Evolutionary conservation across 2,888 invertebrate genomes (phyloP).

Genomic region (Platerodrilus igneus): DNA sequence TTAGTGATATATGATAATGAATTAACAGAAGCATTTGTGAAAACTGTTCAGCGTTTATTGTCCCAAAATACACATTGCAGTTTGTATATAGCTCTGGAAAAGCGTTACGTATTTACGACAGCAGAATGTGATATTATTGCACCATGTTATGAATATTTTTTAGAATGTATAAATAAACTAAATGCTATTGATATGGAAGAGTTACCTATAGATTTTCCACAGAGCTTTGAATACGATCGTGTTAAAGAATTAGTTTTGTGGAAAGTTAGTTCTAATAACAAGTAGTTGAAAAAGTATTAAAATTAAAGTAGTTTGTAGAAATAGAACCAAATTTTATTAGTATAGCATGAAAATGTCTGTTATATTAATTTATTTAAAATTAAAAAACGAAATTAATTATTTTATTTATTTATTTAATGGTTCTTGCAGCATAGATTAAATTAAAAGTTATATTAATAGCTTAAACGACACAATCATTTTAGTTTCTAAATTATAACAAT

Average conservation of each 20-base stretch:
- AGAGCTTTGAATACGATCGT: constrained; percentile 77
- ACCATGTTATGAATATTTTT: constrained; percentile 82
- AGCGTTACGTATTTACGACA: constrained; percentile 80
- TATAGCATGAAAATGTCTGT: neutral
- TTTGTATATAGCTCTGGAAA: constrained; percentile 74
- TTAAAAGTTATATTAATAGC: too few relatives aligned
- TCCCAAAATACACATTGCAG: constrained; percentile 53
- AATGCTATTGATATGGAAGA: constrained; percentile 58
- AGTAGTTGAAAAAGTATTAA: neutral
- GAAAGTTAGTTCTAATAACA: constrained; percentile 54
- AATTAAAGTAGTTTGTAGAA: neutral
- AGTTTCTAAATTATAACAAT: too few relatives aligned
- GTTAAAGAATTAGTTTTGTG: constrained; percentile 72
- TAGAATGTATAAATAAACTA: constrained; percentile 55
- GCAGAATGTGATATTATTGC: constrained; percentile 77
- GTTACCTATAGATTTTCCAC: constrained; percentile 67
- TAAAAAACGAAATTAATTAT: too few relatives aligned
- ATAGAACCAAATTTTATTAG: neutral
- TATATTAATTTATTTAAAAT: neutral
- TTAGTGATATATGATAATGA: constrained; percentile 80
- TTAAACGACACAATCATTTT: too few relatives aligned
- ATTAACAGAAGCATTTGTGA: constrained; percentile 73
- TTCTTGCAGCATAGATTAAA: too few relatives aligned
- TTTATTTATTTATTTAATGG: too few relatives aligned
- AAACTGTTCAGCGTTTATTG: constrained; percentile 65